Percentiles rank a stretch among this genome's conserved stretches.
Evolutionary conservation across 2,888 invertebrate genomes (phyloP).

Genomic region (Onthophagus sagittarius): DNA sequence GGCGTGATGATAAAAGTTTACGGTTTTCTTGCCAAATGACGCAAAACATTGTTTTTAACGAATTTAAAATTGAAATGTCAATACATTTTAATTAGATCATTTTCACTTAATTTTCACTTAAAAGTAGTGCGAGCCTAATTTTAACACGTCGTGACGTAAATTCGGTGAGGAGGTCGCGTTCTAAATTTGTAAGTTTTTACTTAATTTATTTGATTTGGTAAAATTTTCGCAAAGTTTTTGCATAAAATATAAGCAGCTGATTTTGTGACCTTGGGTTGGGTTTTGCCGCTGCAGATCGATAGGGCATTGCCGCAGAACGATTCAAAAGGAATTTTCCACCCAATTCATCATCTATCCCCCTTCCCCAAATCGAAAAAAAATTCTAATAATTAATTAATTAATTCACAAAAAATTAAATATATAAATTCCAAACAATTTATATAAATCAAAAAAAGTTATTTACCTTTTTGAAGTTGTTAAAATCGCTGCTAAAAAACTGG

Average conservation of each 20-base stretch:
- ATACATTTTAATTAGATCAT: too few species aligned
- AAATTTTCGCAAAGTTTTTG: not conserved
- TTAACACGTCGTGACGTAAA: not conserved
- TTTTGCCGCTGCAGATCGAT: not conserved
- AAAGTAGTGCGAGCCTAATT: too few species aligned
- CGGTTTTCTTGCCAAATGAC: not conserved
- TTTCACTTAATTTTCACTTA: too few species aligned
- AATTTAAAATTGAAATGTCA: too few species aligned
- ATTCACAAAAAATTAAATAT: too few species aligned
- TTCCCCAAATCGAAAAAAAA: not conserved
- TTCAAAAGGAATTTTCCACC: not conserved
- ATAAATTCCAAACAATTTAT: not conserved
- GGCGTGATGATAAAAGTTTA: not conserved
- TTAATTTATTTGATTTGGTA: not conserved
- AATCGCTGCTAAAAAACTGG: not conserved
- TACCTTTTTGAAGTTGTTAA: not conserved
- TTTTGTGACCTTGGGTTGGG: not conserved
- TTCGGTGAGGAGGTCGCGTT: not conserved
- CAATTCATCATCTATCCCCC: too few species aligned
- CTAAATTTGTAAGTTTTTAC: not conserved
- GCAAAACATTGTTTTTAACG: not conserved
- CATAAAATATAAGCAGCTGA: not conserved
- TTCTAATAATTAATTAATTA: not conserved
- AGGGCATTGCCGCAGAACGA: not conserved
- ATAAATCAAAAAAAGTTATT: not conserved